Evolutionary conservation across 2,888 invertebrate genomes (phyloP), one percentile per base, ranked within the genome.

Genomic region (Callinectes sapidus): DNA sequence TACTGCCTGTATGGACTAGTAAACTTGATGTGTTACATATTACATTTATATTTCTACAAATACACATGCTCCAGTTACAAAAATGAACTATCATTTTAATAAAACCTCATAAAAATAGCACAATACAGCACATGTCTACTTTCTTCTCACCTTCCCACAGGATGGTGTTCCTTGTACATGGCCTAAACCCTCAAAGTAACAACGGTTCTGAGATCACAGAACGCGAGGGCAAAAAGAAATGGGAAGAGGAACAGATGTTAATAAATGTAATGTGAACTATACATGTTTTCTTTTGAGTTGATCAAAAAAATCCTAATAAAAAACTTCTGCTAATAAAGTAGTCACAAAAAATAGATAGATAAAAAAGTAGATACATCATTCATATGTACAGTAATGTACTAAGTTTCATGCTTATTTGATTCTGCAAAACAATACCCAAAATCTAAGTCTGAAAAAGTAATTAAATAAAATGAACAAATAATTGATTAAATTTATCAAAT

Each of bases 181-280:
- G 86, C 91, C 91, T 86, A 91, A 91, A 85, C 91, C 91, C 61
- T 91, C 91, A 66, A 91, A 91, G 87, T 91, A 91, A 87, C 91
- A 91, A 86, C 42, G 42, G 87, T 35, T 28, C 91, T 91, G 87
- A 13, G 48, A n/a, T 61, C 28, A 28, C 71, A n/a, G 71, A 71
- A 71, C 71, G n/a, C 28, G 10, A 71, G 71, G n/a, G n/a, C n/a
- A 71, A n/a, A 71, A 71, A 28, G 71, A 28, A 71, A 71, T n/a
- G 71, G 71, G 28, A 71, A 71, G 71, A 71, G 71, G 71, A 71
- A 71, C 28, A 28, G 71, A 10, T 71, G 28, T 71, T 71, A 71
- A 71, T 71, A 71, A 71, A n/a, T 71, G 28, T n/a, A 71, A 71
- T 71, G 71, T 23, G n/a, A 71, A 71, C 28, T 71, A 71, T n/a